These are phyloP conservation scores for Daphoenositta chrysoptera DNA, from an alignment of 2,113 vertebrate genomes.

Conservation along the genomic window DNA sequence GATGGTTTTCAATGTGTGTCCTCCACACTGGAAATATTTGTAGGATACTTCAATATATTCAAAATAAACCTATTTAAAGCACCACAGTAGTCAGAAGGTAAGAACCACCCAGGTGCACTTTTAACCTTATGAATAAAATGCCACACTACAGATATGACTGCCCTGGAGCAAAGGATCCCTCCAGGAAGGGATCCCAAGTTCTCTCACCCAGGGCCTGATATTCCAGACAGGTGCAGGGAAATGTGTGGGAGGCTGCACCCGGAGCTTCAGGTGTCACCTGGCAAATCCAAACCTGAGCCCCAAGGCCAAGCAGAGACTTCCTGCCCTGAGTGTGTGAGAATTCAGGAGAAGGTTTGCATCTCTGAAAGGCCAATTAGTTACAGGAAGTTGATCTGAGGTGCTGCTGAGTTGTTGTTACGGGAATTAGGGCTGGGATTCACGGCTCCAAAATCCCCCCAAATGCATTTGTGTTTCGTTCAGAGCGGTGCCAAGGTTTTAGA, in stretches of 20 bases:
- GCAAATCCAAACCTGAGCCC: background rate
- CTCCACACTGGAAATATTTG: background rate
- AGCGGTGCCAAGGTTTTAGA: background rate
- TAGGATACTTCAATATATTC: background rate
- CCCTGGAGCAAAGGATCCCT: background rate
- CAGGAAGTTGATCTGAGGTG: background rate
- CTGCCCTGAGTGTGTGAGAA: accelerated
- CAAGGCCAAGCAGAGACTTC: background rate
- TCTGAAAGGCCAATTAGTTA: background rate
- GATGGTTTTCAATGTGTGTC: background rate
- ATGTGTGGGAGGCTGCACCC: accelerated
- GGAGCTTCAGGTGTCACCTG: background rate
- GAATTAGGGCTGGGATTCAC: background rate
- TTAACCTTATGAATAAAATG: background rate
- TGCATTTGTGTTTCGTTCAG: background rate
- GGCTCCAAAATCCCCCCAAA: background rate
- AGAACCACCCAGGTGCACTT: background rate
- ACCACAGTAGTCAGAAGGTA: background rate
- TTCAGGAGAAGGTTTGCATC: background rate
- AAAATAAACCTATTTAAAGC: background rate
- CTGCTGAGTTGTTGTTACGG: background rate
- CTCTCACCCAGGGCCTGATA: background rate
- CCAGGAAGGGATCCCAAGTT: too few relatives aligned
- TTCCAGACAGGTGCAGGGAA: background rate
- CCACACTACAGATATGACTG: background rate